Percentiles rank a stretch among this genome's conserved stretches.
Conservation (phyloP, 1,140 invertebrate genomes). For the Trichonephila clavipes region DNA sequence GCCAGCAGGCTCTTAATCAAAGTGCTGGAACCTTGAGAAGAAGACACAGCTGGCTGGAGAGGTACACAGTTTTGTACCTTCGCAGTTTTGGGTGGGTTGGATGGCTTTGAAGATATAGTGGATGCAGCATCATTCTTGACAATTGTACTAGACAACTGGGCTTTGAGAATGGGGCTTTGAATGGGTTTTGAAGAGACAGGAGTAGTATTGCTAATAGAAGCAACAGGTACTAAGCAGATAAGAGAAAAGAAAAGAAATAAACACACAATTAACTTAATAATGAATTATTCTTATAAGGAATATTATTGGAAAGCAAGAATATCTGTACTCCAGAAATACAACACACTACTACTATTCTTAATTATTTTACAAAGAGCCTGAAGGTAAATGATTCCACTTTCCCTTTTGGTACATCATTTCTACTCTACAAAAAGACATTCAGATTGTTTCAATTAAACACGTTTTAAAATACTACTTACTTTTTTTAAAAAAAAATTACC, state of each 20-base stretch:
- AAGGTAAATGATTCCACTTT: too few relatives aligned
- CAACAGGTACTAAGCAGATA: conserved; percentile 23
- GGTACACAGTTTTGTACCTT: conserved; percentile 25
- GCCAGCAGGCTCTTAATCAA: conserved; percentile 92
- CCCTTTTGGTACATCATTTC: too few relatives aligned
- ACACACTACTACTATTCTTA: too few relatives aligned
- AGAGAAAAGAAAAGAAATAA: background rate
- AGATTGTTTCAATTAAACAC: too few relatives aligned
- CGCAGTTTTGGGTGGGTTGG: conserved; percentile 15
- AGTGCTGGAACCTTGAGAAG: conserved; percentile 82
- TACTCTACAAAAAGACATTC: too few relatives aligned
- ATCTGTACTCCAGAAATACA: too few relatives aligned
- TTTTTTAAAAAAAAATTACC: too few relatives aligned
- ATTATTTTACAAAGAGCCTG: too few relatives aligned
- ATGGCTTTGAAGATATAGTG: conserved; percentile 55
- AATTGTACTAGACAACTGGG: conserved; percentile 87
- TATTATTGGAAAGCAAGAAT: too few relatives aligned
- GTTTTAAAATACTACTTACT: too few relatives aligned
- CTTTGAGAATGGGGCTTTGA: conserved; percentile 85
- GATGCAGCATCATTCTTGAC: conserved; percentile 71
- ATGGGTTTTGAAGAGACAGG: conserved; percentile 51
- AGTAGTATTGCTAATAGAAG: background rate
- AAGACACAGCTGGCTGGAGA: conserved; percentile 78
- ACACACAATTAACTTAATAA: too few relatives aligned
- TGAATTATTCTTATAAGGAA: too few relatives aligned